A percentile compares a stretch with the other conserved stretches of the same genome.
These are phyloP conservation scores for Eudyptes chrysolophus DNA, from an alignment of 2,113 vertebrate genomes.

Conservation along the genomic window DNA sequence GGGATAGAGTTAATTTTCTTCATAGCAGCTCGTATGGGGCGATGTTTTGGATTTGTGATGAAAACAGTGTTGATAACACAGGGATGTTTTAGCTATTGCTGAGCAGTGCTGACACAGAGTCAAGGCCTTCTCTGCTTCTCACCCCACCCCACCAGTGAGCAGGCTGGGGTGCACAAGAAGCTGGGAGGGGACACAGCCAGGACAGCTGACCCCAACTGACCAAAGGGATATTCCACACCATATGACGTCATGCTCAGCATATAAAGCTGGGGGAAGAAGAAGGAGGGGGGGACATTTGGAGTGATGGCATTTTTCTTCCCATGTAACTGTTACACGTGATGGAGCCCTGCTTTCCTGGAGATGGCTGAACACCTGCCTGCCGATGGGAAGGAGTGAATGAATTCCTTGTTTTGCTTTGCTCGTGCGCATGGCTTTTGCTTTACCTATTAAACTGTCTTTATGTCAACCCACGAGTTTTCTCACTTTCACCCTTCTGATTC, in stretches of 20 bases:
- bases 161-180: neutral
- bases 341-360: neutral
- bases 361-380: neutral
- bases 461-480: neutral
- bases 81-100: neutral
- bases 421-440: neutral
- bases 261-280: neutral
- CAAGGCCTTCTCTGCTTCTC: neutral
- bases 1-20: neutral
- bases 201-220: neutral
- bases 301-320: neutral
- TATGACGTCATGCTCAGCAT: neutral
- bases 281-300: neutral
- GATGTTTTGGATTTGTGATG: neutral
- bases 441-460: neutral
- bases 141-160: fast-evolving
- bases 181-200: neutral
- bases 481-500: neutral
- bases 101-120: neutral
- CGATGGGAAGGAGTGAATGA: fast-evolving
- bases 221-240: neutral
- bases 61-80: neutral
- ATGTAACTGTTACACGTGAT: fast-evolving
- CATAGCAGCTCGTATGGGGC: neutral
- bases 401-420: neutral